Evolutionary conservation across 2,888 invertebrate species (phyloP).

Genomic region (Lasioglossum vierecki): DNA sequence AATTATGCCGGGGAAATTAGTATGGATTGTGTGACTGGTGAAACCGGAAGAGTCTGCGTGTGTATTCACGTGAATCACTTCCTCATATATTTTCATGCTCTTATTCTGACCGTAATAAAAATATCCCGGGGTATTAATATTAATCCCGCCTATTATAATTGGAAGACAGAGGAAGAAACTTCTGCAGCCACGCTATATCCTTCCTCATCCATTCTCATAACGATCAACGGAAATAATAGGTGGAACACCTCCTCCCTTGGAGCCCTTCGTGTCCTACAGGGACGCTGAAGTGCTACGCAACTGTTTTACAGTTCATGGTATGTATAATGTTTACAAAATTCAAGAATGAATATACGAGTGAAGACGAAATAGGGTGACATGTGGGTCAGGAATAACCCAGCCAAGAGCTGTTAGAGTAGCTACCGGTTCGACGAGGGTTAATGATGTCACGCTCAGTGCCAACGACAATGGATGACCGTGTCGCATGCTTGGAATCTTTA

Average conservation of each 20-base stretch:
- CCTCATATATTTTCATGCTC: background rate
- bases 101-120: background rate
- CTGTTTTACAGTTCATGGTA: background rate
- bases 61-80: background rate
- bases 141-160: slow-evolving; percentile 3
- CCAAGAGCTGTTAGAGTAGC: background rate
- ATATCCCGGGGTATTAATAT: background rate
- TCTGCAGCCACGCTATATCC: background rate
- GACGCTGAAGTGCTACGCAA: background rate
- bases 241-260: background rate
- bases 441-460: background rate
- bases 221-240: background rate
- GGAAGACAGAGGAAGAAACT: background rate
- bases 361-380: background rate
- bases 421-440: background rate
- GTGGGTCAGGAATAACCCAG: background rate
- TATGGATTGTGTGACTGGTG: background rate
- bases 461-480: background rate
- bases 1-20: slow-evolving; percentile 1
- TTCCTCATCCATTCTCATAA: slow-evolving; percentile 10
- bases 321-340: background rate
- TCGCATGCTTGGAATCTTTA: background rate
- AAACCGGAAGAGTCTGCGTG: background rate
- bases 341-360: background rate
- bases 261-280: slow-evolving; percentile 1